Evolutionary conservation across 35 echinoderm and acorn worm genomes (phyloP), one percentile per base, ranked within the genome.

Genomic region (Holothuria glaberrima): DNA sequence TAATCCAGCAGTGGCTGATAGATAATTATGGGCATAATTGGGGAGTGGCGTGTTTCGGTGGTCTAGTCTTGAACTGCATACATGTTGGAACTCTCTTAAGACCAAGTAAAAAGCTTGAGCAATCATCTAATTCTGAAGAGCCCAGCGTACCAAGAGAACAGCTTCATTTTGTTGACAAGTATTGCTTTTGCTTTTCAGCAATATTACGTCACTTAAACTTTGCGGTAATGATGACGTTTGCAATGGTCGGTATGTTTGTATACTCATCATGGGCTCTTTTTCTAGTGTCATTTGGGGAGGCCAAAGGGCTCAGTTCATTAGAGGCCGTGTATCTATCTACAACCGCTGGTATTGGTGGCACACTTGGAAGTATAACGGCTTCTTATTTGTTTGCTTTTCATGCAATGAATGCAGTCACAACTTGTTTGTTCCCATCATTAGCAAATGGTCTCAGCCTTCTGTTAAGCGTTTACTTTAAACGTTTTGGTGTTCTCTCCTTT

Each of bases 251-350:
- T 33, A 41, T 75, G 71, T 75, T 26, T 35, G 71, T 75, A 6
- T 75, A 75, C 26, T 75, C 71, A 31, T 75, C 71, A 7, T 75
- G 71, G 71, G 71, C 71, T 9, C 21, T 75, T 26, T 75, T 75
- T 75, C 71, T 75, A 9, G 22, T 75, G 21, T 41, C 71, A 19
- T 30, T 75, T 9, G 71, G 71, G 5, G 33, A 35, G 35, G 71
- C 71, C 18, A 14, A 41, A 20, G 71, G 71, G 27, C 33, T 75
- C 21, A 26, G 21, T 20, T n/a, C 71, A 19, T 26, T 26, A 21
- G 71, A 75, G 35, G 71, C 71, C 0, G 71, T 75, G 20, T 12
- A 7, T 6, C 71, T 75, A 5, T 75, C 71, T 16, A 35, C 71
- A 20, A 26, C 26, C 9, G 71, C 21, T 30, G 71, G 71, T 9